Percentiles rank a stretch among this genome's conserved stretches.
These are phyloP conservation scores for Ectemnius cavifrons DNA, from an alignment of 2,888 invertebrate genomes.

Conservation along the genomic window DNA sequence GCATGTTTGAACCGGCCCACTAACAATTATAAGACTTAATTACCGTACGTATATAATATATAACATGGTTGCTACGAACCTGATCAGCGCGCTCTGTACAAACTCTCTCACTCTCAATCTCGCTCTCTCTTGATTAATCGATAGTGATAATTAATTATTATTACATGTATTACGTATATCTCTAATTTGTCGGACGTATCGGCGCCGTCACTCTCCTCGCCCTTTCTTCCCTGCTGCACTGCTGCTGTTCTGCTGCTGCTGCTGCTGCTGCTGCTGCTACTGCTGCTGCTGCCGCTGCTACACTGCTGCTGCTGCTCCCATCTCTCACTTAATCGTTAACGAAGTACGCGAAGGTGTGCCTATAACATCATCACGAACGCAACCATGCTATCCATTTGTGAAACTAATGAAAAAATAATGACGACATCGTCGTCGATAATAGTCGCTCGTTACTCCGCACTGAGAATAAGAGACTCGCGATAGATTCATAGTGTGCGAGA, in stretches of 20 bases:
- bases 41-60: constrained; percentile 56
- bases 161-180: constrained; percentile 66
- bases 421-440: constrained; percentile 35
- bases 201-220: constrained; percentile 69
- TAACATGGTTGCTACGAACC: constrained; percentile 58
- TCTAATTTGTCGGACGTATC: constrained; percentile 73
- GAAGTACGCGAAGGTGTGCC: not conserved
- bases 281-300: constrained; percentile 33
- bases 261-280: constrained; percentile 59
- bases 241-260: constrained; percentile 40
- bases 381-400: constrained; percentile 56
- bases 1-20: constrained; percentile 24
- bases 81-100: constrained; percentile 64
- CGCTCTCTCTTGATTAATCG: constrained; percentile 47
- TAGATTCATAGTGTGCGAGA: constrained; percentile 26
- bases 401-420: constrained; percentile 40
- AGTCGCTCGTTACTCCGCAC: not conserved
- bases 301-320: constrained; percentile 52
- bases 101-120: constrained; percentile 48
- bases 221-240: constrained; percentile 51
- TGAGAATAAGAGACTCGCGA: constrained; percentile 40
- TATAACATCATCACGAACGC: constrained; percentile 70
- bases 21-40: constrained; percentile 58
- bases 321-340: constrained; percentile 56
- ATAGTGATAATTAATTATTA: constrained; percentile 54